Evolutionary conservation across 1,140 invertebrate genomes (phyloP).

Genomic region (Drosophila obscura): DNA sequence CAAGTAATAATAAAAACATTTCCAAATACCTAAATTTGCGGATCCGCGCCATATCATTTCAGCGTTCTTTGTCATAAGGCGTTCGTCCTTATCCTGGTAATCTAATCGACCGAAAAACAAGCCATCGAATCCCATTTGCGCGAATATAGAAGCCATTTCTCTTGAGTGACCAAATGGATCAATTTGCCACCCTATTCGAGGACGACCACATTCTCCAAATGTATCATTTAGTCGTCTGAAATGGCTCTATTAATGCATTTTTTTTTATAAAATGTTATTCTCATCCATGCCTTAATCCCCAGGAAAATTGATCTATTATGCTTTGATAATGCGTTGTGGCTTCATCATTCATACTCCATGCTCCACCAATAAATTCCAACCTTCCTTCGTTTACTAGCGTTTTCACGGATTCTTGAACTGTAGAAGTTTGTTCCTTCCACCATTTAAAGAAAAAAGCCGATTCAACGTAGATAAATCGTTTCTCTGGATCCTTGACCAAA

Average conservation of each 20-base stretch:
- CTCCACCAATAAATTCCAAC: constrained; percentile 94
- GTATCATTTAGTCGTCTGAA: constrained; percentile 88
- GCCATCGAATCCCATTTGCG: constrained; percentile 94
- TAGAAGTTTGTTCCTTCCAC: constrained; percentile 91
- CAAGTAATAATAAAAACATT: background rate
- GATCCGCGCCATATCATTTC: constrained; percentile 84
- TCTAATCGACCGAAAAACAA: constrained; percentile 95
- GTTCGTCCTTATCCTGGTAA: constrained; percentile 91
- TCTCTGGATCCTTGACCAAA: constrained; percentile 89
- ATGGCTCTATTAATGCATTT: background rate
- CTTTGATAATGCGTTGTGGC: constrained; percentile 96
- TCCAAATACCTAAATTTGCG: constrained; percentile 54
- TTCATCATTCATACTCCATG: constrained; percentile 98
- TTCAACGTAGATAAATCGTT: constrained; percentile 90
- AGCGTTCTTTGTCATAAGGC: constrained; percentile 86
- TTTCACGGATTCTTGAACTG: constrained; percentile 86
- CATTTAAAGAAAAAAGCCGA: constrained; percentile 97
- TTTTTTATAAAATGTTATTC: background rate
- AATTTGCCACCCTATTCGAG: constrained; percentile 95
- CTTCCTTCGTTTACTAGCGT: constrained; percentile 90
- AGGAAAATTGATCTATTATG: constrained; percentile 96
- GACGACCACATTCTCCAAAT: constrained; percentile 92
- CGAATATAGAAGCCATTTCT: constrained; percentile 92
- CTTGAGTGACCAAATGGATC: constrained; percentile 96
- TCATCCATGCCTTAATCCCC: constrained; percentile 84